Conservation (phyloP, 2,113 vertebrate species). For the Mesocricetus auratus region DNA sequence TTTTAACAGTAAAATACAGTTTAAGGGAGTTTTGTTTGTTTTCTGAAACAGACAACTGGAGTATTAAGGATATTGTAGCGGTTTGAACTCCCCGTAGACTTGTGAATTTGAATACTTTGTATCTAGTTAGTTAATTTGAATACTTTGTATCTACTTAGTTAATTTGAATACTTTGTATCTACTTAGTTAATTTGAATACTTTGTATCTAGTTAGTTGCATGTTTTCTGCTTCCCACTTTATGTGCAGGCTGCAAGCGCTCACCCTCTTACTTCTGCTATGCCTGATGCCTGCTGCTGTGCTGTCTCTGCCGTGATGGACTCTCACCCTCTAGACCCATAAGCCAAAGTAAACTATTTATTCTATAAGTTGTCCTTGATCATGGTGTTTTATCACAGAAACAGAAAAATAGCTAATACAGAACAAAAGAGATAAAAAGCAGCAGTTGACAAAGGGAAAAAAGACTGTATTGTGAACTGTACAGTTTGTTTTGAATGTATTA, state of each 20-base stretch:
- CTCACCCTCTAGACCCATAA: not conserved
- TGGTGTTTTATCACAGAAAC: not conserved
- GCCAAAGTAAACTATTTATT: not conserved
- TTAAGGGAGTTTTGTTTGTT: not conserved
- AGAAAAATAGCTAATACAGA: not conserved
- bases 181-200: not conserved
- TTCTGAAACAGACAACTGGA: slow-evolving; percentile 33
- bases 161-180: no score
- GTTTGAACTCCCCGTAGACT: not conserved
- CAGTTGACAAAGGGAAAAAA: not conserved
- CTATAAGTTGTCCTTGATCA: not conserved
- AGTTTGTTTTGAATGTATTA: slow-evolving; percentile 54
- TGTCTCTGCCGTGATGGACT: not conserved
- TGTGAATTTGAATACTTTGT: not conserved
- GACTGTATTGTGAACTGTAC: not conserved
- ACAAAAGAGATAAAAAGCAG: not conserved
- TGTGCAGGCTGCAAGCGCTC: not conserved
- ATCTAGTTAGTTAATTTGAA: no score
- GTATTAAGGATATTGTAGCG: not conserved
- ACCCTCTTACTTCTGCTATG: not conserved
- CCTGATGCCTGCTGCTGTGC: not conserved
- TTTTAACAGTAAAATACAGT: not conserved
- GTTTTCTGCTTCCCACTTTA: not conserved
- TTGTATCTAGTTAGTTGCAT: no score
- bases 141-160: no score